Percentiles rank a stretch among this genome's conserved stretches.
phyloP scores from a whole-genome alignment of 2,888 invertebrate genomes.

The Ophioninae sp. region DNA sequence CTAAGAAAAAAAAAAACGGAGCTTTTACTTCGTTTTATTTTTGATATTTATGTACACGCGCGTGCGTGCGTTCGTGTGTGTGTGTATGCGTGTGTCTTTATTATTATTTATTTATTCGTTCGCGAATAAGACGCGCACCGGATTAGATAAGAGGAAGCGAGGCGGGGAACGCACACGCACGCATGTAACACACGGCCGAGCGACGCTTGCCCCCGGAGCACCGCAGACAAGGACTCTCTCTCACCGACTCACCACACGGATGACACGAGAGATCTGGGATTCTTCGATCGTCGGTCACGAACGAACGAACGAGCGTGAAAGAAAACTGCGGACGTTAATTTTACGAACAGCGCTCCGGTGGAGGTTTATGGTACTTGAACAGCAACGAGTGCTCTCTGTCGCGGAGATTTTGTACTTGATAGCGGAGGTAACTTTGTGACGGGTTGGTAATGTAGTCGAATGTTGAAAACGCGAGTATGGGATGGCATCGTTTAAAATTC shows the following conservation, averaged over 20 bases:
- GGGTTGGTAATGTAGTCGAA: not conserved
- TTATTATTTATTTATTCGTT: slow-evolving; percentile 34
- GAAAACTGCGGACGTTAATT: not conserved
- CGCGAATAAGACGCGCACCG: slow-evolving; percentile 32
- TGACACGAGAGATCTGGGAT: slow-evolving; percentile 55
- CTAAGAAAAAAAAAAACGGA: slow-evolving; percentile 8
- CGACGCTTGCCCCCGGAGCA: slow-evolving; percentile 54
- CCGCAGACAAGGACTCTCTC: slow-evolving; percentile 58
- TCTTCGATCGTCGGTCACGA: slow-evolving; percentile 39
- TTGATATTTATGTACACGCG: not conserved
- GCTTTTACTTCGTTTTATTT: not conserved
- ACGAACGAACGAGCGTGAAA: slow-evolving; percentile 9
- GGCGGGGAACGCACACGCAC: slow-evolving; percentile 43
- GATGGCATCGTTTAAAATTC: no score
- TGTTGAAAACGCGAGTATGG: no score
- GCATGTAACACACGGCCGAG: slow-evolving; percentile 23
- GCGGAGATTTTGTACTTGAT: not conserved
- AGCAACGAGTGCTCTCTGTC: not conserved
- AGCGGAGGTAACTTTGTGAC: not conserved
- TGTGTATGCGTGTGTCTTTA: not conserved
- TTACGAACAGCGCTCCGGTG: not conserved
- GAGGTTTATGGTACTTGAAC: not conserved
- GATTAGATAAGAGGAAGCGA: slow-evolving; percentile 59
- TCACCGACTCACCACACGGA: slow-evolving; percentile 47
- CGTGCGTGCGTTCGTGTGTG: not conserved